Evolutionary conservation across 2,113 vertebrate genomes (phyloP).

Genomic region (Ailuropoda melanoleuca): DNA sequence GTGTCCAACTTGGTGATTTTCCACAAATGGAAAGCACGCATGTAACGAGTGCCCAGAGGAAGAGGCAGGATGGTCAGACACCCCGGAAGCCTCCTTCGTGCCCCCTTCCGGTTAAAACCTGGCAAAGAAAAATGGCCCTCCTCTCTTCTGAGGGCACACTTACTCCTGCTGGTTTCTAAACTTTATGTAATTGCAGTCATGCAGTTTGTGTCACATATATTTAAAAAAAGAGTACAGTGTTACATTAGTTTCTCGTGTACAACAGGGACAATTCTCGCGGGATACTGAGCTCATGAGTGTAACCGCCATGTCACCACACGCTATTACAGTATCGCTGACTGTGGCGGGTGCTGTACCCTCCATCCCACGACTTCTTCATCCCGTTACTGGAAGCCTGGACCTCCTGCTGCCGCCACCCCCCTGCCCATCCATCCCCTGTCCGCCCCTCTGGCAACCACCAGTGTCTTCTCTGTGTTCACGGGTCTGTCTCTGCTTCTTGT

Average conservation of each 20-base stretch:
- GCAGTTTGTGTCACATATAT: too few relatives aligned
- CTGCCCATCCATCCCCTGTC: too few relatives aligned
- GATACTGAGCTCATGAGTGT: background rate
- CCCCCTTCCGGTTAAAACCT: background rate
- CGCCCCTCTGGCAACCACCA: background rate
- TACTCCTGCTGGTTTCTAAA: background rate
- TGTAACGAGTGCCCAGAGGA: too few relatives aligned
- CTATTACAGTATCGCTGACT: background rate
- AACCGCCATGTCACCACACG: fast-evolving
- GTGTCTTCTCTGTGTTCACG: background rate
- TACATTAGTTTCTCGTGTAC: background rate
- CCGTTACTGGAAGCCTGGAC: background rate
- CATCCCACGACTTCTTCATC: background rate
- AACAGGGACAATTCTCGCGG: background rate
- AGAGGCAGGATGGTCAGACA: background rate
- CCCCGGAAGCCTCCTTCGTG: too few relatives aligned
- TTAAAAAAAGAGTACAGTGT: too few relatives aligned
- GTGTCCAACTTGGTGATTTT: background rate
- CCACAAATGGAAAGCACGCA: background rate
- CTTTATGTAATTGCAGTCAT: background rate
- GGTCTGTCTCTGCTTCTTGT: background rate
- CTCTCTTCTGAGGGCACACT: background rate
- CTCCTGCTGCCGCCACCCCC: background rate
- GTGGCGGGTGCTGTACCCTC: background rate
- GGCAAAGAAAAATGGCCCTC: background rate